Conservation (phyloP, 2,113 vertebrate species). For the Spea bombifrons region DNA sequence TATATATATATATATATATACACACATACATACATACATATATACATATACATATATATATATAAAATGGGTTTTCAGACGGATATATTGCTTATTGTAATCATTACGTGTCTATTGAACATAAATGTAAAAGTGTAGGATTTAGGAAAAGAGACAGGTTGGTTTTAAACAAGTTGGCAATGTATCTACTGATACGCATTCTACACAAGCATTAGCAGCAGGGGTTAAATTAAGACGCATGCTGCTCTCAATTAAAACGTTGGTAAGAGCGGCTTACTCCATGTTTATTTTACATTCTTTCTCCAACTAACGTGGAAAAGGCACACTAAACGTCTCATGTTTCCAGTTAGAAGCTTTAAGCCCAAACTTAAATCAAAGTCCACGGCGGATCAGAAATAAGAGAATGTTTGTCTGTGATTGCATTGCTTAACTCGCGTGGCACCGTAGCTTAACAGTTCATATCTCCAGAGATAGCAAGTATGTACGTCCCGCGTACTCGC, state of each 20-base stretch:
- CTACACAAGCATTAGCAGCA: not conserved
- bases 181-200: no score
- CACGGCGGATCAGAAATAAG: not conserved
- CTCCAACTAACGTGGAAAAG: conserved; percentile 16
- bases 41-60: no score
- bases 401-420: conserved; percentile 7
- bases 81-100: no score
- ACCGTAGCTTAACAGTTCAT: conserved; percentile 3
- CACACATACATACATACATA: no score
- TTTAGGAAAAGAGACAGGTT: not conserved
- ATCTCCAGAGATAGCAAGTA: conserved; percentile 24
- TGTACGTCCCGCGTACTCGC: conserved; percentile 1
- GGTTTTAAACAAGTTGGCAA: no score
- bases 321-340: conserved; percentile 5
- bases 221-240: conserved; percentile 6
- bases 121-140: no score
- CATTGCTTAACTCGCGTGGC: conserved; percentile 10
- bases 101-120: no score
- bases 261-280: not conserved
- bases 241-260: conserved; percentile 28
- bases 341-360: conserved; percentile 28
- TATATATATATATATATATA: no score
- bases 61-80: no score
- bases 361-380: conserved; percentile 20
- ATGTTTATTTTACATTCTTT: conserved; percentile 43